Evolutionary conservation across 2,113 vertebrate genomes (phyloP).

Genomic region (Paradisaea rubra): DNA sequence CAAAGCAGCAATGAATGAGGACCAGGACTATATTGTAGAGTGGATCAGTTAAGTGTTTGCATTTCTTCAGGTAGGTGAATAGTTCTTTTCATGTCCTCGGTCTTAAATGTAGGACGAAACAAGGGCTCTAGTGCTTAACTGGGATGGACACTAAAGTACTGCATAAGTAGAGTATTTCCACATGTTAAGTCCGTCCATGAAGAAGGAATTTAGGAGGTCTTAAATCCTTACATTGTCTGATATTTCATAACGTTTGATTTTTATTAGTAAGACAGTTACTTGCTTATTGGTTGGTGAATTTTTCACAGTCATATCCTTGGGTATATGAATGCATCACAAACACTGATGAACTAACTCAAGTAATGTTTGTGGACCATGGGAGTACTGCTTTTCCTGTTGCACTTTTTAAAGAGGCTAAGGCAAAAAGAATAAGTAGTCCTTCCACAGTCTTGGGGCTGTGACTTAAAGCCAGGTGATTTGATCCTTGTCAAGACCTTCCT

Average conservation of each 20-base stretch:
- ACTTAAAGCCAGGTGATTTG: not conserved
- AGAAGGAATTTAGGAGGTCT: not conserved
- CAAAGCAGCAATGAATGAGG: not conserved
- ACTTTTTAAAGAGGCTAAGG: not conserved
- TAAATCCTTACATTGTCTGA: not conserved
- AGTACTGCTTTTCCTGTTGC: not conserved
- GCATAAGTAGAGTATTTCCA: not conserved
- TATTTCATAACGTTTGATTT: not conserved
- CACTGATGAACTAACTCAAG: not conserved
- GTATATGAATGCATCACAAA: not conserved
- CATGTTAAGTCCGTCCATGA: not conserved
- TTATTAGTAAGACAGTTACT: not conserved
- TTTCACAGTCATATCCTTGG: not conserved
- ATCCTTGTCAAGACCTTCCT: not conserved
- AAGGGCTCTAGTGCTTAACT: not conserved
- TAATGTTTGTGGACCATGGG: not conserved
- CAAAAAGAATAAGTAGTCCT: not conserved
- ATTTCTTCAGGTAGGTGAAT: not conserved
- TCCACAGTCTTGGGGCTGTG: not conserved
- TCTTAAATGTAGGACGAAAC: not conserved
- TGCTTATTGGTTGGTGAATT: not conserved
- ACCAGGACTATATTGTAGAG: not conserved
- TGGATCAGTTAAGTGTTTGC: not conserved
- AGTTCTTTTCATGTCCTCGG: not conserved
- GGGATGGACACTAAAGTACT: not conserved